Conservation (phyloP, 2,113 vertebrate genomes). For the Rana temporaria region DNA sequence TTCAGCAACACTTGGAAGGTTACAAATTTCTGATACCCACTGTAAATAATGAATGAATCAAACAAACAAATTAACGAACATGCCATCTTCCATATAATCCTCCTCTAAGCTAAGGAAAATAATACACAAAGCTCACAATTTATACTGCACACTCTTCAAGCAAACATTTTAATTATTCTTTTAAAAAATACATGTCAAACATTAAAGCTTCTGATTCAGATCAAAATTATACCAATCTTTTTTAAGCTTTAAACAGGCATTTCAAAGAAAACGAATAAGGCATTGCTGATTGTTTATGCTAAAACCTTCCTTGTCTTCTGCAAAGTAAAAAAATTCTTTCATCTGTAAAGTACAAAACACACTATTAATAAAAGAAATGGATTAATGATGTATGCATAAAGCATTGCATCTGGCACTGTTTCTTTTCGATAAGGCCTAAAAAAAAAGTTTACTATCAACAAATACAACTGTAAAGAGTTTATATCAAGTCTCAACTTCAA, state of each 20-base stretch:
- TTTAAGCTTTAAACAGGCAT: conserved; percentile 69
- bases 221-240: conserved; percentile 66
- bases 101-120: no score
- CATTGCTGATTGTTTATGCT: conserved; percentile 62
- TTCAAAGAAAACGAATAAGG: conserved; percentile 61
- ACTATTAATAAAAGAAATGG: conserved; percentile 69
- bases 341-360: conserved; percentile 69
- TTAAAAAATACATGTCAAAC: conserved; percentile 57
- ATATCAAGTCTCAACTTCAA: background rate
- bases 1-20: no score
- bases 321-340: conserved; percentile 68
- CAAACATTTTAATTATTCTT: background rate
- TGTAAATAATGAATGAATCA: no score
- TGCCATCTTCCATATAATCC: no score
- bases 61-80: no score
- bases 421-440: conserved; percentile 67
- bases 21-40: no score
- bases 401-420: conserved; percentile 64
- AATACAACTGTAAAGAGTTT: conserved; percentile 57
- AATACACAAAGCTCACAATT: no score
- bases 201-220: conserved; percentile 62
- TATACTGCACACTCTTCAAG: no score
- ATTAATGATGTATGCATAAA: conserved; percentile 66
- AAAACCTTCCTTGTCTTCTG: conserved; percentile 64
- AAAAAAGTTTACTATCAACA: conserved; percentile 60